phyloP scores from a whole-genome alignment of 1,140 invertebrate species.

The Pollicipes pollicipes region DNA sequence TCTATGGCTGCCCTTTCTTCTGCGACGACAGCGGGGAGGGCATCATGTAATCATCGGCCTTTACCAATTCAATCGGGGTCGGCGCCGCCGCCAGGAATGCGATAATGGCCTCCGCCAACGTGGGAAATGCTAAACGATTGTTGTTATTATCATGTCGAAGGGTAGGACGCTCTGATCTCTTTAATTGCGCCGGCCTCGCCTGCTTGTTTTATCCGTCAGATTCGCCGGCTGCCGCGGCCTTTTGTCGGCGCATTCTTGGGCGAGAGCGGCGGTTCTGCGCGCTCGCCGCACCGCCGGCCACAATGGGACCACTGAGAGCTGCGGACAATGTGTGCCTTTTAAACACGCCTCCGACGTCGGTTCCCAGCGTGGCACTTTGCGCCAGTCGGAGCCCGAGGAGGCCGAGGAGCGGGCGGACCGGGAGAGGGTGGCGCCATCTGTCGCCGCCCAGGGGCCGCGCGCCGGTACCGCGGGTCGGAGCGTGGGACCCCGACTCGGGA shows the following conservation, averaged over 20 bases:
- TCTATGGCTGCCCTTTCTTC: not conserved
- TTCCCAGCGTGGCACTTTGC: not conserved
- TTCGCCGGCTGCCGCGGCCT: not conserved
- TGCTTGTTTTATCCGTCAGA: not conserved
- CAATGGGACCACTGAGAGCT: not conserved
- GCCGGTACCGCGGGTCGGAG: no score
- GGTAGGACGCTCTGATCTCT: not conserved
- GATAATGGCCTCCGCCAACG: not conserved
- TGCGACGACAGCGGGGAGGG: not conserved
- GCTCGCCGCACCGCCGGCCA: not conserved
- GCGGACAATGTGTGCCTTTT: not conserved
- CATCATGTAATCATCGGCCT: not conserved
- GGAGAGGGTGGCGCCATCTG: no score
- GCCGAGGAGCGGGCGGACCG: no score
- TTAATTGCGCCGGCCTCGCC: not conserved
- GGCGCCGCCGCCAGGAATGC: not conserved
- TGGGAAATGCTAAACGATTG: not conserved
- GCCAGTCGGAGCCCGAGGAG: no score
- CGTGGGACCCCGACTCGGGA: no score
- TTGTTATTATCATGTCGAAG: slow-evolving; percentile 1
- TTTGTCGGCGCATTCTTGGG: not conserved
- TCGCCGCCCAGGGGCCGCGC: no score
- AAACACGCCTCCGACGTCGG: not conserved
- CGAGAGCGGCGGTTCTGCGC: not conserved
- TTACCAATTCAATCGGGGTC: not conserved